A percentile compares a stretch with the other conserved stretches of the same genome.
phyloP scores from a whole-genome alignment of 2,888 invertebrate species.

The Galeruca laticollis region DNA sequence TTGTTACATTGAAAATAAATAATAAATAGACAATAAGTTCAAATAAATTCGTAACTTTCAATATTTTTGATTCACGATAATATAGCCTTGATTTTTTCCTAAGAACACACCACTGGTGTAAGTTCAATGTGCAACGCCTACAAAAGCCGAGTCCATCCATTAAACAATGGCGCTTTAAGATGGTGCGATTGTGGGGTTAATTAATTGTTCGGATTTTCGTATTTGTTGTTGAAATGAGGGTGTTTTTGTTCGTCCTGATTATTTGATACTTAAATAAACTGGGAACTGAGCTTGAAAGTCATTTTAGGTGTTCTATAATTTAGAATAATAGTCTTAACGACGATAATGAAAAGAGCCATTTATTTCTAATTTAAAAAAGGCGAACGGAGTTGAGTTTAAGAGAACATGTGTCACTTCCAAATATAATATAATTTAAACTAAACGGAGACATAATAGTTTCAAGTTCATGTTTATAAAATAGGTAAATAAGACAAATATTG shows the following conservation, averaged over 20 bases:
- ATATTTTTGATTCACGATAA: not conserved
- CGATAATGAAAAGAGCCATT: conserved; percentile 12
- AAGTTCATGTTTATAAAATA: too few relatives aligned
- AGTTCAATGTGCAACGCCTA: conserved; percentile 21
- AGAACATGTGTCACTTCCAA: too few relatives aligned
- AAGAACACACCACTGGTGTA: conserved; percentile 7
- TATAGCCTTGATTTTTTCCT: not conserved
- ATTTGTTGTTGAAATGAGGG: conserved; percentile 34
- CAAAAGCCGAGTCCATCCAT: conserved; percentile 48
- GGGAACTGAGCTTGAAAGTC: conserved; percentile 1
- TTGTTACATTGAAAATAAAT: too few relatives aligned
- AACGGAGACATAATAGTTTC: too few relatives aligned
- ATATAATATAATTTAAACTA: too few relatives aligned
- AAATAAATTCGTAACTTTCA: too few relatives aligned
- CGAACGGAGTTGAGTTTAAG: too few relatives aligned
- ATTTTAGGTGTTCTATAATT: not conserved
- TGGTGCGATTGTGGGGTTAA: conserved; percentile 47
- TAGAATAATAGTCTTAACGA: conserved; percentile 1
- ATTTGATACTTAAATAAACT: conserved; percentile 25
- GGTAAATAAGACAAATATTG: too few relatives aligned
- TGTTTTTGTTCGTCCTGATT: conserved; percentile 32
- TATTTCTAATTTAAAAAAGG: not conserved
- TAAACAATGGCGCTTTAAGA: conserved; percentile 45
- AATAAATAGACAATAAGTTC: too few relatives aligned
- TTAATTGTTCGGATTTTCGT: conserved; percentile 42